Evolutionary conservation across 1,140 invertebrate genomes (phyloP), one percentile per base, ranked within the genome.

Genomic region (Palaemon carinicauda): DNA sequence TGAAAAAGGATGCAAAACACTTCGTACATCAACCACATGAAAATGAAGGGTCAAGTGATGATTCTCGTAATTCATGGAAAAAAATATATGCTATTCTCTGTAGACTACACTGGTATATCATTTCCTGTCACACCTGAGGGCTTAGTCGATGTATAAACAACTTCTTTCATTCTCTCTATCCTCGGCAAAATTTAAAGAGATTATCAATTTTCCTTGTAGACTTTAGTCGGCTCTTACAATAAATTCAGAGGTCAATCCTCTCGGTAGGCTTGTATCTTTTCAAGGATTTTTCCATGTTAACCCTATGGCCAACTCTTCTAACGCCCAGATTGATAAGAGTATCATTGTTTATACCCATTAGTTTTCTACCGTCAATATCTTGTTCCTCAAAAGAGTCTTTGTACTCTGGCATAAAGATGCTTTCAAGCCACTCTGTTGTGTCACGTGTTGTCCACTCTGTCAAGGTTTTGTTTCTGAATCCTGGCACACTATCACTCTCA

Each of bases 401-500:
- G 90, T 94, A 93, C 90, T 94, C 93, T 21, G 91, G 90, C 89
- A 93, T 91, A 85, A 92, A 92, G 27, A 94, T 89, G 80, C 90
- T 91, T 65, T 91, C 91, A 0, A 94, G 90, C 93, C 93, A 94
- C 87, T 93, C 92, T 41, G 91, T 90, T 71, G 93, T 92, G 88
- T 94, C 93, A 31, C 89, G 89, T 65, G 90, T 89, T 15, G 90
- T 91, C 93, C 93, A 94, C 56, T 92, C 91, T 3, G 90, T 89
- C 82, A 93, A 82, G 21, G 91, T 90, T 88, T 93, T 93, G 71
- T 90, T 90, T 75, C 91, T 88, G 87, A 92, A 92, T 82, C 24
- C 84, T 80, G 87, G 80, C 53, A 77, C 60, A n/a, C 27, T 21
- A 33, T 51, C 60, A 69, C 54, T 75, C 33, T 84, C 50, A 73